Evolutionary conservation across 2,113 vertebrate genomes (phyloP), one percentile per base, ranked within the genome.

Genomic region (Hemichromis elongatus): DNA sequence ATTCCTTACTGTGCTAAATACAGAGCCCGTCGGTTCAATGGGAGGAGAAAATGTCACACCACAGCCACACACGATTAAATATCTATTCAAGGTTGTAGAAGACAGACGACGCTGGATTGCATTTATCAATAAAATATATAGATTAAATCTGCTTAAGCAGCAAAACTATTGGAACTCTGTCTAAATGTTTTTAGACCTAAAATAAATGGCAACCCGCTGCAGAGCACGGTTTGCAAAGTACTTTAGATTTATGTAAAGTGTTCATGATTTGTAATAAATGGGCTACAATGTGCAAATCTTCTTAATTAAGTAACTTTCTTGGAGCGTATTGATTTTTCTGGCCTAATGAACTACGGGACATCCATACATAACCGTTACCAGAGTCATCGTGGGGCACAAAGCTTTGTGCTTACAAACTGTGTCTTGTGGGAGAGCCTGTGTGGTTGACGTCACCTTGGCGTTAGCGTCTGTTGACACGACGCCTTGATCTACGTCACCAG

Each of bases 391-490:
- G 19, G 40, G 63, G 61, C 77, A 66, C 50, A 35, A 6, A 4
- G 40, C 37, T 13, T 11, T 47, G 2, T 5, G 55, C 37, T 89
- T 33, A 75, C 66, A 59, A 24, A 89, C 50, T 14, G 21, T 1
- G 75, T 55, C 70, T 56, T 83, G 90, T 79, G n/a, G 33, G 85
- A 8, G 56, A 56, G 42, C 30, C 35, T 77, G 77, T 66, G 70
- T 19, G 21, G 78, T 11, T 83, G 77, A 86, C 52, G 70, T 92
- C 89, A 90, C 30, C 83, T 56, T 50, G 1, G 73, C 45, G 4
- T 63, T 77, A 40, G 77, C 3, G 9, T 24, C 68, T 92, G 89
- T 92, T 92, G 90, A 94, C 88, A 90, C 83, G 55, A 79, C 80
- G 26, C 68, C 89, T 89, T 35, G 21, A 82, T 77, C 77, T 79